These are phyloP conservation scores for Sphinx pinastri DNA, from an alignment of 2,888 invertebrate genomes.

Conservation along the genomic window DNA sequence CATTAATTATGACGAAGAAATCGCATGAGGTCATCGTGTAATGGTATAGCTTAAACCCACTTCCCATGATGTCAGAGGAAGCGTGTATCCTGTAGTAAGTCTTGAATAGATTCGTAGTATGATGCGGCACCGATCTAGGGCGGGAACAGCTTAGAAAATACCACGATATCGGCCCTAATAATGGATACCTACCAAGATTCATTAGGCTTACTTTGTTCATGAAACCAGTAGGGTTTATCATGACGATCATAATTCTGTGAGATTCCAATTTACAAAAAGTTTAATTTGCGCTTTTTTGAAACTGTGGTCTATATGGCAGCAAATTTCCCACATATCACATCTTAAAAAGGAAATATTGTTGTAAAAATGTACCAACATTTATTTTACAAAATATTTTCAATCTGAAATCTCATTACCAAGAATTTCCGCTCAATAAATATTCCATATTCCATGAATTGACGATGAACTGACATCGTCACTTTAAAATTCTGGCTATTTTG, in stretches of 20 bases:
- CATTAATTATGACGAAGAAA: not conserved
- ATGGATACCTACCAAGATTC: too few relatives aligned
- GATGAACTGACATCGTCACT: not conserved
- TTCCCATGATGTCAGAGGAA: constrained; percentile 11
- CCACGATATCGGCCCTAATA: too few relatives aligned
- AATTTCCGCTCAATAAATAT: not conserved
- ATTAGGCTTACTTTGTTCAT: too few relatives aligned
- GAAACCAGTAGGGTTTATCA: too few relatives aligned
- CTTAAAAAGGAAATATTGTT: too few relatives aligned
- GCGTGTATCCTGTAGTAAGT: constrained; percentile 9
- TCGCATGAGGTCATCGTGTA: constrained; percentile 4
- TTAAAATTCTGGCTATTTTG: not conserved
- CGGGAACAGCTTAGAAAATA: too few relatives aligned
- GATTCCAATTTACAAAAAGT: too few relatives aligned
- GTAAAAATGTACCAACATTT: too few relatives aligned
- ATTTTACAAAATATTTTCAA: not conserved
- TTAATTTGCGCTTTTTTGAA: too few relatives aligned
- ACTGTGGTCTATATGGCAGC: too few relatives aligned
- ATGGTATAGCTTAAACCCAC: constrained; percentile 4
- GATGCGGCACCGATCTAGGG: not conserved
- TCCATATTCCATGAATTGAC: not conserved
- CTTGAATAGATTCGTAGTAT: constrained; percentile 6
- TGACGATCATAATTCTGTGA: too few relatives aligned
- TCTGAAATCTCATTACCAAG: not conserved
- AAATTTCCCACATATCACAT: too few relatives aligned